Evolutionary conservation across 2,888 invertebrate genomes (phyloP), one percentile per base, ranked within the genome.

Genomic region (Digitonthophagus gazella): DNA sequence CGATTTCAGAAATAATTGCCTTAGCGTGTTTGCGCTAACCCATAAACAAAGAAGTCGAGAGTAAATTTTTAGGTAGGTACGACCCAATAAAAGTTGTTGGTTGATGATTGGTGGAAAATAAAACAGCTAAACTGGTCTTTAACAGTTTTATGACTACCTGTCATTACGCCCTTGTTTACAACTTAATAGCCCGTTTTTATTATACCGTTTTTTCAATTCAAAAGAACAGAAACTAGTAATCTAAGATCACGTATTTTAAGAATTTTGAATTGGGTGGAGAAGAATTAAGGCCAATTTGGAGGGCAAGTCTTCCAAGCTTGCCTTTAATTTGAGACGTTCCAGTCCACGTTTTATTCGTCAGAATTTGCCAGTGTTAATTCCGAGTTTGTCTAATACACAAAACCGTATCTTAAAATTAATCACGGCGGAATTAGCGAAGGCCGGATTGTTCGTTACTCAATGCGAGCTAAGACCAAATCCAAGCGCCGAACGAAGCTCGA

Each of bases 401-500:
- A 20, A 61, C 61, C 61, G 61, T 61, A 61, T 61, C 61, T 61
- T 61, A 61, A 61, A 61, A 61, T 61, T 61, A 61, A 61, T 61
- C 61, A 61, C n/a, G 61, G 20, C 18, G 61, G 61, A 61, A 61
- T 61, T 61, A 61, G 61, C 19, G 61, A 20, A 61, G 61, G 28
- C 28, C 15, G 61, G 20, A 61, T 61, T 61, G 61, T 61, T n/a
- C 61, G 19, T 18, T 44, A 44, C 28, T 44, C 28, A 44, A 44
- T 44, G 28, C 28, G 28, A 44, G 11, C 28, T 6, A 44, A 44
- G 28, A 44, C 28, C 28, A 11, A 44, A 44, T 44, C 28, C 6
- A 11, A 3, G 6, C 2, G 11, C 8, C 2, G 28, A 44, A n/a
- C n/a, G n/a, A n/a, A n/a, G n/a, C n/a, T n/a, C n/a, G n/a, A n/a